Base-by-base conservation (phyloP, 1,140 invertebrate genomes). In the Drosophila rhopaloa region DNA sequence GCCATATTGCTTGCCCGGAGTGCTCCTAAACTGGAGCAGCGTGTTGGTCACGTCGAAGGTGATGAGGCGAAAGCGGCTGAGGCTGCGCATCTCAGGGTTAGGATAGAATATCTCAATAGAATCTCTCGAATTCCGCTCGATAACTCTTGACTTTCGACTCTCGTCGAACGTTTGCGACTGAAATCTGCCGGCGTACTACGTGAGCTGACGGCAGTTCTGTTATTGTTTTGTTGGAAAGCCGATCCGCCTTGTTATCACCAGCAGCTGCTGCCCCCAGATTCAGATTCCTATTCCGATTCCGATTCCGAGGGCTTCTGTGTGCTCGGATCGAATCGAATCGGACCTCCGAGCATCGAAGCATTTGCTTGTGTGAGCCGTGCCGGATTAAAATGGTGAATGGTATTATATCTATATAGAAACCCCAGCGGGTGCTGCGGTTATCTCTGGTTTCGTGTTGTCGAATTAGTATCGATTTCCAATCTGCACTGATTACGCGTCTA, bases 21-120 rank as follows among this genome's bases (percentile, higher is more conserved):
- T 93, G 4, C 94, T 93, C 24, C 94, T 93, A 79, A 97, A 95
- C 86, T 95, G 95, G 24, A 98, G 91, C 44, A 98, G 91, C 0
- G 97, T 98, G 67, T 97, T 96, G 7, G 96, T 98, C 11, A 97
- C 95, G 93, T 98, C 97, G 90, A 98, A 97, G 13, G 97, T 98
- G 48, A 98, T 94, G 70, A 97, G 92, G 60, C 94, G 93, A 27
- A 94, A 93, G 41, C 91, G 93, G 24, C 93, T 81, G 29, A 93
- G 63, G 59, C 91, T 92, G 76, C 93, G 93, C 84, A 91, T 91
- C 71, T 78, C 76, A 2, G 14, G 44, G 65, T 32, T 72, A n/a
- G 37, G 50, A 1, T 24, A 13, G 5, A 11, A 4, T 46, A 24
- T 46, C 44, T 24, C 9, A 1, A 10, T 47, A 53, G 53, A 40